Evolutionary conservation across 2,888 invertebrate species (phyloP), one percentile per base, ranked within the genome.

Genomic region (Heteromyza rotundicornis): DNA sequence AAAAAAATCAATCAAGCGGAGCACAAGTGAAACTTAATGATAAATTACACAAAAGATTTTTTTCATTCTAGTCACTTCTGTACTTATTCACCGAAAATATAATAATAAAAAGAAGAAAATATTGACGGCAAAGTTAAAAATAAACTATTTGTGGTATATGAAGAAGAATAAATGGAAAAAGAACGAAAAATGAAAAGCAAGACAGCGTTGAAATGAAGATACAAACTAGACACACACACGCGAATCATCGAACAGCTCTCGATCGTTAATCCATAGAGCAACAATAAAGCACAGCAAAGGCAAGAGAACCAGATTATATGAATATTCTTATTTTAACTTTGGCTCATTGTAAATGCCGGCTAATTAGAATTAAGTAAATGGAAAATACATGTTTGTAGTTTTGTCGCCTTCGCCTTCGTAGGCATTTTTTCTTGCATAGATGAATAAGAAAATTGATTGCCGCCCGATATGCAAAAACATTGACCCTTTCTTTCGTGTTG

Each of bases 211-310:
- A 23, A 53, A 52, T n/a, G n/a, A n/a, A 22, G 52, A 27, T 23
- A 32, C 53, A 17, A 53, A 24, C 53, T 32, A 54, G 20, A 86
- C 85, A 86, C 86, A 86, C 86, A 86, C 86, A 86, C 82, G 81
- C 54, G 53, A 35, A n/a, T n/a, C 17, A n/a, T 85, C 84, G 75
- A 86, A 87, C 87, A 47, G 20, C 17, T n/a, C 19, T 47, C 47
- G 20, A 19, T 47, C 3, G 47, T 19, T 47, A 19, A 47, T 47
- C 47, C 17, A 19, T 85, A 85, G 50, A 58, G 35, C 23, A 23
- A 59, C 5, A 10, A 27, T 5, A 10, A 5, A 27, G 7, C 10
- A 27, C 27, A 27, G 10, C 27, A 27, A 27, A 27, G n/a, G 50
- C 58, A 54, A 22, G 50, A 62, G 57, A 57, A 58, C 62, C 22